A percentile compares a stretch with the other conserved stretches of the same genome.
Evolutionary conservation across 37 sponge, comb jelly and placozoan genomes (phyloP).

Genomic region (Crambe crambe): DNA sequence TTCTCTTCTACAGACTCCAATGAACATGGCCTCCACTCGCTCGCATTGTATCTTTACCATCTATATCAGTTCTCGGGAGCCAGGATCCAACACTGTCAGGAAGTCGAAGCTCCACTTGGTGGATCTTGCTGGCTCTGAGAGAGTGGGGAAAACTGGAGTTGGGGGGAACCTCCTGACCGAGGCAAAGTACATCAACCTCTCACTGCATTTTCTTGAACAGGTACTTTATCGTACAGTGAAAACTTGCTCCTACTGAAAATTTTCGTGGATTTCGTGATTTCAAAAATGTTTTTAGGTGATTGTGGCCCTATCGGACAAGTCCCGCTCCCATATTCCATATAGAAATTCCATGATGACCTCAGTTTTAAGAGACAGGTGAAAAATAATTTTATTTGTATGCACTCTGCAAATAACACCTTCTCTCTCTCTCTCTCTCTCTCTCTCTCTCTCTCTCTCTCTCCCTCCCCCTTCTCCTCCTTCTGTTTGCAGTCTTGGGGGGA

Average conservation of each 20-base stretch:
- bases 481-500: conserved; percentile 88
- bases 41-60: conserved; percentile 99
- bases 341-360: conserved; percentile 99
- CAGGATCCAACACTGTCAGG: conserved; percentile 78
- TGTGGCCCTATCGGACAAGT: conserved; percentile 95
- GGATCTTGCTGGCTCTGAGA: conserved; percentile 98
- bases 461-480: not conserved
- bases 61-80: conserved; percentile 83
- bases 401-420: not conserved
- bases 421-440: not conserved
- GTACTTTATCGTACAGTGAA: conserved; percentile 33
- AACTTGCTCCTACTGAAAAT: too few relatives aligned
- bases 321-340: conserved; percentile 93
- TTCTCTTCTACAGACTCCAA: conserved; percentile 80
- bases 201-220: conserved; percentile 94
- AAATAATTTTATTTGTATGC: conserved; percentile 6
- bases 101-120: conserved; percentile 95
- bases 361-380: conserved; percentile 93
- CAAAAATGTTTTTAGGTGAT: conserved; percentile 93
- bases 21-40: conserved; percentile 99
- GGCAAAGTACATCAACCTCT: conserved; percentile 97
- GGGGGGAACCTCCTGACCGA: conserved; percentile 89
- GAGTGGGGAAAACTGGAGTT: conserved; percentile 90
- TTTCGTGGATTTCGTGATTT: too few relatives aligned
- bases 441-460: not conserved